Evolutionary conservation across 2,888 invertebrate species (phyloP).

Genomic region (Ophioninae sp.): DNA sequence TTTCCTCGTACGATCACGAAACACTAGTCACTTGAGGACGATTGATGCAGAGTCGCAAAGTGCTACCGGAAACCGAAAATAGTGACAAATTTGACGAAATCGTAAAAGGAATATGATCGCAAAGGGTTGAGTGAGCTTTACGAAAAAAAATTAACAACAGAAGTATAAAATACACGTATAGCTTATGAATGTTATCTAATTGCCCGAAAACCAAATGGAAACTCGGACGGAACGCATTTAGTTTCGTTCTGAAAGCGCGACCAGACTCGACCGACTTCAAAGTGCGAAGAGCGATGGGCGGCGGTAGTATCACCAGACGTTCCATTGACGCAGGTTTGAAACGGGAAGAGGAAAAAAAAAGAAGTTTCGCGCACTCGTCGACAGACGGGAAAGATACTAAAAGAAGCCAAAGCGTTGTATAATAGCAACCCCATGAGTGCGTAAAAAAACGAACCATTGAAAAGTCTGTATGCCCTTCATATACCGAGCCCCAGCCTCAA

Average conservation of each 20-base stretch:
- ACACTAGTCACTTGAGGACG: not conserved
- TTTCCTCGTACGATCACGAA: too few relatives aligned
- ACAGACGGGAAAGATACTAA: constrained; percentile 27
- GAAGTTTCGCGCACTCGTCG: constrained; percentile 26
- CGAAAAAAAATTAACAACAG: not conserved
- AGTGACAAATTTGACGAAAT: not conserved
- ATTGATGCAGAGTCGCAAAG: not conserved
- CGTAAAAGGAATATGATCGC: not conserved
- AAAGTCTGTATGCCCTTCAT: constrained; percentile 39
- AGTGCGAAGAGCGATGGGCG: constrained; percentile 37
- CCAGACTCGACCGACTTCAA: constrained; percentile 14
- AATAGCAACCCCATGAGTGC: constrained; percentile 56
- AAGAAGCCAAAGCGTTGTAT: constrained; percentile 32
- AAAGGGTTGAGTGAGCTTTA: not conserved
- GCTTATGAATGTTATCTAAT: constrained; percentile 1
- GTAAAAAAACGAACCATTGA: constrained; percentile 49
- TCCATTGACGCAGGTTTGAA: constrained; percentile 38
- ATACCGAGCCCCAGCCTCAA: constrained; percentile 35
- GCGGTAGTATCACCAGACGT: constrained; percentile 33
- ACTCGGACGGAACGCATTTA: not conserved
- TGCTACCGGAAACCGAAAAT: not conserved
- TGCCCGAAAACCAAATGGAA: not conserved
- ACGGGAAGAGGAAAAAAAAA: constrained; percentile 1
- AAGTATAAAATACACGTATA: not conserved
- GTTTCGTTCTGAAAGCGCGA: constrained; percentile 10